Base-by-base conservation (phyloP, 2,888 invertebrate species). In the Diarsia rubi region DNA sequence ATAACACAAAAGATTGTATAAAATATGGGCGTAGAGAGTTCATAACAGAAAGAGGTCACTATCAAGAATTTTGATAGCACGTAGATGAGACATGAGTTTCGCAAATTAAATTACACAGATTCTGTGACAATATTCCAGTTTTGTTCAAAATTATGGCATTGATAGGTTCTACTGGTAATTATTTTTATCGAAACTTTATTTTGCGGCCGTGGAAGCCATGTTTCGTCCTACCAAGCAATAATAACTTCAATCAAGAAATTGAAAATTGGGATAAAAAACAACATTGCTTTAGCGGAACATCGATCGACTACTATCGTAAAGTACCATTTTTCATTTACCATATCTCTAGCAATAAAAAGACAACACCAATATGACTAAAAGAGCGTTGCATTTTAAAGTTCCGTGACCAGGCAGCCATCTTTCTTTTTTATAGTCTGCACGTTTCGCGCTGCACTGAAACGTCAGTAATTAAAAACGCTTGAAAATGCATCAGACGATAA, bases 371-470 rank as follows among this genome's bases (percentile, higher is more conserved):
- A 66, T 62, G 52, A 73, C 63, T n/a, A 69, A 24, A 24, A 63
- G 45, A 45, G 47, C 47, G 63, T 70, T 64, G 73, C 72, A 68
- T 73, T 81, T 77, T 73, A 68, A 76, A 76, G 59, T 79, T 69
- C 52, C 47, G 62, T 67, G 76, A 67, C 67, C 31, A 62, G 47
- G 44, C 62, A 3, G 65, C 82, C 78, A 81, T 71, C 49, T 69
- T 78, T 69, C 68, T 81, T 81, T 81, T 81, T 81, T 81, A 81
- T 81, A 45, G 69, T 71, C 64, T 65, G 68, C 65, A 77, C 78
- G 68, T 77, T n/a, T n/a, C n/a, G n/a, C n/a, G n/a, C n/a, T 14
- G 49, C 64, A 24, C 42, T 68, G 52, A 45, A 75, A 64, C 44
- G 69, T 47, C 54, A 66, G 12, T 37, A 52, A 65, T 8, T 54